A percentile compares a stretch with the other conserved stretches of the same genome.
These are phyloP conservation scores for Penaeus monodon DNA, from an alignment of 2,888 invertebrate species.

Conservation along the genomic window DNA sequence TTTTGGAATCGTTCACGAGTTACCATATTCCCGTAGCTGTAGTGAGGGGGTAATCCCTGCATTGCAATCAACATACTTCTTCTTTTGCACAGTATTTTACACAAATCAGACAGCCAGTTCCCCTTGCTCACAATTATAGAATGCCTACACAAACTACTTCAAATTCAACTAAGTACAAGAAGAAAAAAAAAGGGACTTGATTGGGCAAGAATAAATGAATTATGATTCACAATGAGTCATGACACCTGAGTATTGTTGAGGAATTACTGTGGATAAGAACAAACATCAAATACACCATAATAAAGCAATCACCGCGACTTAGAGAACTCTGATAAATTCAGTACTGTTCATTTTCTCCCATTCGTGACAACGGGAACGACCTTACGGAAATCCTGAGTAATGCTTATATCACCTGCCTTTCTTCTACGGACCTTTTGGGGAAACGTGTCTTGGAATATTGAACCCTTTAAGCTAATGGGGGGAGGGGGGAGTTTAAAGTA, in stretches of 20 bases:
- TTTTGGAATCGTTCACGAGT: too few relatives aligned
- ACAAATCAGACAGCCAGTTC: too few relatives aligned
- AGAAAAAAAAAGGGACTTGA: neutral
- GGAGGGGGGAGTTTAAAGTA: too few relatives aligned
- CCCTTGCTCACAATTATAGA: too few relatives aligned
- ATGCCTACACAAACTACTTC: too few relatives aligned
- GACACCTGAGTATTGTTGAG: constrained; percentile 56
- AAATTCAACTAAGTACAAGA: constrained; percentile 25
- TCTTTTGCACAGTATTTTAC: too few relatives aligned
- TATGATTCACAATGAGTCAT: constrained; percentile 45
- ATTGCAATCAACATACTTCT: too few relatives aligned
- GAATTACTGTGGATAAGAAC: constrained; percentile 23
- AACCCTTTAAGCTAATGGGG: too few relatives aligned
- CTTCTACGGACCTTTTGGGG: neutral
- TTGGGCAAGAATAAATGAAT: constrained; percentile 42
- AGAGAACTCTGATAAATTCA: constrained; percentile 10
- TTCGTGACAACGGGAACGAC: neutral
- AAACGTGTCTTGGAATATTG: neutral
- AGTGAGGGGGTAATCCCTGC: too few relatives aligned
- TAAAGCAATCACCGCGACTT: constrained; percentile 2
- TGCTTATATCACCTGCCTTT: constrained; percentile 13
- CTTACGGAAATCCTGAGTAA: constrained; percentile 19
- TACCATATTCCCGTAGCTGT: too few relatives aligned
- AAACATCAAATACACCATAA: neutral
- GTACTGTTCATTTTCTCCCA: neutral